Conservation (phyloP, 2,888 invertebrate genomes). For the Zeuzera pyrina region DNA sequence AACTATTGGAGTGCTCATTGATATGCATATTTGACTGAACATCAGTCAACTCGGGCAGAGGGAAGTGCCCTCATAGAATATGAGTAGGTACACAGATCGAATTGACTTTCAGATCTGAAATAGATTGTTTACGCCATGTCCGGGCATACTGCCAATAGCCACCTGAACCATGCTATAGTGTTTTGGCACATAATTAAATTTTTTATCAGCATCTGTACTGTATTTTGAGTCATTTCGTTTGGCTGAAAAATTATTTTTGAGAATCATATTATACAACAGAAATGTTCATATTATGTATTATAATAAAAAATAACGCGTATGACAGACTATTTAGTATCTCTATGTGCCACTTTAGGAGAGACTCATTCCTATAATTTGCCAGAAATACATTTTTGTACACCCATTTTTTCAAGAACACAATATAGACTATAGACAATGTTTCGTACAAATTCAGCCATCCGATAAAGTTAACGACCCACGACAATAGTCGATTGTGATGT, state of each 20-base stretch:
- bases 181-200: constrained; percentile 59
- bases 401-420: too few species aligned
- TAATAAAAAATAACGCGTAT: too few species aligned
- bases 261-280: too few species aligned
- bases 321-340: too few species aligned
- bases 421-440: background rate
- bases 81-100: constrained; percentile 33
- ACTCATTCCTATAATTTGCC: too few species aligned
- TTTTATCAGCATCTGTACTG: constrained; percentile 37
- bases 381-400: too few species aligned
- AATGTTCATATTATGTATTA: too few species aligned
- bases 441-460: constrained; percentile 9
- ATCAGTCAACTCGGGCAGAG: constrained; percentile 14
- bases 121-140: constrained; percentile 67
- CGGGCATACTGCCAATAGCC: constrained; percentile 60
- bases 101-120: constrained; percentile 60
- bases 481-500: constrained; percentile 31
- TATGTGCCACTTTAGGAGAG: too few species aligned
- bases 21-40: too few species aligned
- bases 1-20: too few species aligned
- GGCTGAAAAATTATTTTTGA: too few species aligned
- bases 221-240: too few species aligned
- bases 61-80: constrained; percentile 33
- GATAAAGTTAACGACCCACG: constrained; percentile 24
- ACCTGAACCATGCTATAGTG: constrained; percentile 51